Evolutionary conservation across 2,888 invertebrate genomes (phyloP).

Genomic region (Parasteatoda lunata): DNA sequence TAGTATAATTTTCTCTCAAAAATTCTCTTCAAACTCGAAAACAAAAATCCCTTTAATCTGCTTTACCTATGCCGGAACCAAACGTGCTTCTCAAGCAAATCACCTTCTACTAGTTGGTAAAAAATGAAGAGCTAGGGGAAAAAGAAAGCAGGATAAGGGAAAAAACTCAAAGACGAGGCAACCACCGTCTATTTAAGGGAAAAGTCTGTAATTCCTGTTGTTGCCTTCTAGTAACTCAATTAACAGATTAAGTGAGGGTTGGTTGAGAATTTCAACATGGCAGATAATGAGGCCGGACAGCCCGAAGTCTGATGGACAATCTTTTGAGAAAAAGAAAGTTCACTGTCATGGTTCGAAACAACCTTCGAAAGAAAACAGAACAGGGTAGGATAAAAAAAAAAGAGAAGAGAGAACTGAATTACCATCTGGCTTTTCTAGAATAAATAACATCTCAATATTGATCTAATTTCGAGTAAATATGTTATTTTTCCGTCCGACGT

Average conservation of each 20-base stretch:
- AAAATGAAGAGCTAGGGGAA: not conserved
- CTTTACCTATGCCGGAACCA: not conserved
- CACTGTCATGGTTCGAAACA: not conserved
- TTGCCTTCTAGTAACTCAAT: not conserved
- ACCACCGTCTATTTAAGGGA: not conserved
- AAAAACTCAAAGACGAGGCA: not conserved
- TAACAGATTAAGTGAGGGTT: slow-evolving; percentile 1
- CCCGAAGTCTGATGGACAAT: not conserved
- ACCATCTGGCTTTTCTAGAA: not conserved
- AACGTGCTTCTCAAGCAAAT: not conserved
- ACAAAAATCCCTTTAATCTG: not conserved
- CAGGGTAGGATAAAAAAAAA: not conserved
- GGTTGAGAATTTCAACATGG: slow-evolving; percentile 1
- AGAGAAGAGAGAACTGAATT: not conserved
- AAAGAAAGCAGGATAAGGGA: not conserved
- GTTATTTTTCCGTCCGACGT: not conserved
- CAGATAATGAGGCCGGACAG: not conserved
- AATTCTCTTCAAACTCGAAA: no score
- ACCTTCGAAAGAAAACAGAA: not conserved
- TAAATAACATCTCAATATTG: not conserved
- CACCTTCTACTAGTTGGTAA: not conserved
- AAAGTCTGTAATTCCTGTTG: slow-evolving; percentile 2
- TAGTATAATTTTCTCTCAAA: no score
- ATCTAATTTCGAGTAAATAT: slow-evolving; percentile 5
- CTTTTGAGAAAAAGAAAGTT: not conserved